A percentile compares a stretch with the other conserved stretches of the same genome.
These are phyloP conservation scores for Lutjanus campechanus DNA, from an alignment of 2,797 vertebrate species.

Conservation along the genomic window DNA sequence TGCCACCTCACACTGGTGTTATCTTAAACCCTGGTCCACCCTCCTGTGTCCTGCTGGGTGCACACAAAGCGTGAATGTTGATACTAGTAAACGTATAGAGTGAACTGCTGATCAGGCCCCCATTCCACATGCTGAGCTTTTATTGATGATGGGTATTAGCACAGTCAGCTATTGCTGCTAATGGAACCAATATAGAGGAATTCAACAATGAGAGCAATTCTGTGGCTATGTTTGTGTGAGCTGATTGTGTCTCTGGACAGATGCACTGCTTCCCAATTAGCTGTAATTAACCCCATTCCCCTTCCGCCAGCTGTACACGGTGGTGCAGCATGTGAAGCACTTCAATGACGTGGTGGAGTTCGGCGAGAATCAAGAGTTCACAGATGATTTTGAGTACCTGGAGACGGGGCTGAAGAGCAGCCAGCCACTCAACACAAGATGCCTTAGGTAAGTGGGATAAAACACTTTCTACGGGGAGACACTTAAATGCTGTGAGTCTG, in stretches of 20 bases:
- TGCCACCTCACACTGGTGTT: slow-evolving; percentile 40
- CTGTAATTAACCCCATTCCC: slow-evolving; percentile 62
- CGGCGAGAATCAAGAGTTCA: slow-evolving; percentile 99
- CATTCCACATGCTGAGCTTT: slow-evolving; percentile 53
- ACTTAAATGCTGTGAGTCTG: slow-evolving; percentile 2
- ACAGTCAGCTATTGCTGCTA: slow-evolving; percentile 62
- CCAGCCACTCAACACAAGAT: slow-evolving; percentile 99
- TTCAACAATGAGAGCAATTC: slow-evolving; percentile 46
- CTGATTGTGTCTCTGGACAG: slow-evolving; percentile 50
- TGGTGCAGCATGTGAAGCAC: slow-evolving; percentile 99
- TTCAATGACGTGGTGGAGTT: slow-evolving; percentile 99
- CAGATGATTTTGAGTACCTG: slow-evolving; percentile 99
- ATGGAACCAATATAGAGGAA: slow-evolving; percentile 51
- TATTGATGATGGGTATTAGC: slow-evolving; percentile 71
- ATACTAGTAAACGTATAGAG: slow-evolving; percentile 48
- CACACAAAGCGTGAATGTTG: slow-evolving; percentile 36
- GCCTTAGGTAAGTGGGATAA: slow-evolving; percentile 92
- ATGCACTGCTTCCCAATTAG: slow-evolving; percentile 53
- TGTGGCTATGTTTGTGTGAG: slow-evolving; percentile 22
- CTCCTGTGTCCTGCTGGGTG: slow-evolving; percentile 34
- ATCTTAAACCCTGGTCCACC: slow-evolving; percentile 43
- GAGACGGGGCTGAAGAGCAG: slow-evolving; percentile 97
- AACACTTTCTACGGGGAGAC: neutral
- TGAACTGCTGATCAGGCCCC: slow-evolving; percentile 52
- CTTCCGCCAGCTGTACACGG: slow-evolving; percentile 93